Evolutionary conservation across 2,113 vertebrate species (phyloP).

Genomic region (Centropus unirufus): DNA sequence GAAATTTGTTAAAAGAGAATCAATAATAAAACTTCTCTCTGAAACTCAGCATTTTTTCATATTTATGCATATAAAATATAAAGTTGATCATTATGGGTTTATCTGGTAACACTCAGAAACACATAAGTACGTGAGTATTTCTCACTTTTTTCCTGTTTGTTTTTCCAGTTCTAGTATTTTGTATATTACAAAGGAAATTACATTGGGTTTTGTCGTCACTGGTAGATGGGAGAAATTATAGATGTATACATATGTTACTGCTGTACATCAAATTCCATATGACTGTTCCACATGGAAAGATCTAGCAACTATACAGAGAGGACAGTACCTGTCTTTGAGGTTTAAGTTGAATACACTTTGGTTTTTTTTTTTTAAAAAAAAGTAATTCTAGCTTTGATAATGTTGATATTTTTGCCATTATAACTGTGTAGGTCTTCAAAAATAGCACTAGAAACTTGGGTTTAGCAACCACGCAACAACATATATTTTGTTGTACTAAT

Average conservation of each 20-base stretch:
- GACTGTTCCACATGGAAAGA: background rate
- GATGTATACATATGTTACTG: background rate
- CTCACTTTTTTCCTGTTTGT: background rate
- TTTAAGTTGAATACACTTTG: background rate
- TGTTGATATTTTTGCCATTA: background rate
- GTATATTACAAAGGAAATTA: background rate
- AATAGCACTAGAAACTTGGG: background rate
- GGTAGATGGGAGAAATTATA: background rate
- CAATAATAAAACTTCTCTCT: background rate
- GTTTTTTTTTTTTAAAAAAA: background rate
- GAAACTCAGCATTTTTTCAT: background rate
- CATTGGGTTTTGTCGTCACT: background rate
- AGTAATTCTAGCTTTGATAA: background rate
- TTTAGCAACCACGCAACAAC: background rate
- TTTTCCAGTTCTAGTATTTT: background rate
- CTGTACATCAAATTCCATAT: background rate
- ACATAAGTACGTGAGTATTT: background rate
- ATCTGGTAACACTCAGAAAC: background rate
- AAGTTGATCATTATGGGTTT: background rate
- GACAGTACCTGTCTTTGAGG: background rate
- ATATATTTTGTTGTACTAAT: background rate
- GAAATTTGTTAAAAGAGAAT: background rate
- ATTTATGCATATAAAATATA: background rate
- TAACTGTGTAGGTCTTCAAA: background rate
- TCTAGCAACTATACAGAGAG: background rate